Evolutionary conservation across 1,140 invertebrate species (phyloP), one percentile per base, ranked within the genome.

Genomic region (Drosophila mauritiana): DNA sequence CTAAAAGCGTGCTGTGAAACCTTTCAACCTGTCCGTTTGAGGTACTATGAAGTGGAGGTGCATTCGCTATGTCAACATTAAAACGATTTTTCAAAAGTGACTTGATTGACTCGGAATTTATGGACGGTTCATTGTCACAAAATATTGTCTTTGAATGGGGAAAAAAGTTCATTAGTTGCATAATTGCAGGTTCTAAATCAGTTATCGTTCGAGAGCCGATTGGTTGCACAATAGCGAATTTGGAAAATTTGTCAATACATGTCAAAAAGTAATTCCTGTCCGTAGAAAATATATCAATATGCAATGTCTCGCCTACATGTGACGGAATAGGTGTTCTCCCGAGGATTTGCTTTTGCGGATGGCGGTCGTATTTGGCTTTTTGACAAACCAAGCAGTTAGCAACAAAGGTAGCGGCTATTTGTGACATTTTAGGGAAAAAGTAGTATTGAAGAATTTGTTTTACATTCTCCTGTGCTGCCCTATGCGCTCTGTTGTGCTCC

Each of bases 291-390:
- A 17, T 17, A 17, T 17, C 17, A 17, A 17, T 17, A 17, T 17
- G 17, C 17, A 17, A 17, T 17, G 17, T 17, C 17, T 17, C 17
- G 17, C 17, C 17, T 17, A 17, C 17, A 17, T 17, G 17, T 17
- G 17, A 17, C 17, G 17, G 17, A 17, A 17, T 17, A 17, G 0
- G 52, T 39, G 36, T 54, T 39, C 3, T 54, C 7, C 36, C 36
- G 25, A 40, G 5, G 2, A 25, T 25, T 25, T 53, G 51, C 11
- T 53, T 53, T 11, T 53, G 31, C 4, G 27, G 40, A 45, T 53
- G 59, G 27, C 59, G 45, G 49, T 62, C 49, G 27, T 62, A 53
- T 10, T 53, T 62, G 43, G 48, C 39, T 53, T 39, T 52, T 43
- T 37, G 27, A 37, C 48, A 62, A 34, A 43, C 40, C 31, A 52